phyloP scores from a whole-genome alignment of 2,888 invertebrate genomes.

The Leptura quadrifasciata region DNA sequence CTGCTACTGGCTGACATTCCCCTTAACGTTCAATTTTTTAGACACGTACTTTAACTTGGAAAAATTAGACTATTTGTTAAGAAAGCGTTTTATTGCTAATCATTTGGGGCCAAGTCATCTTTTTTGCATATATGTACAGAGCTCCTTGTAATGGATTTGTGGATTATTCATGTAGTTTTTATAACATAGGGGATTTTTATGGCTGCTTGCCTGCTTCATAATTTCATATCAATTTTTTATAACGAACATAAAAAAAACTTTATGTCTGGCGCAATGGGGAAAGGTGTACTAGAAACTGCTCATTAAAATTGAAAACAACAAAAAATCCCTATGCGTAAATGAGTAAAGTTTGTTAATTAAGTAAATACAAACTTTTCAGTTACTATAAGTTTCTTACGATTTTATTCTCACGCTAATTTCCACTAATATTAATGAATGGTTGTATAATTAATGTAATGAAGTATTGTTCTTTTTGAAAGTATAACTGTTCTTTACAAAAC shows the following conservation, averaged over 20 bases:
- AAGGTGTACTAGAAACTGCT: constrained; percentile 9
- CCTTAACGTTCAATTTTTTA: constrained; percentile 55
- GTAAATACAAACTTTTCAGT: not conserved
- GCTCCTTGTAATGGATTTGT: constrained; percentile 14
- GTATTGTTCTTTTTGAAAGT: not conserved
- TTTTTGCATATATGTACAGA: not conserved
- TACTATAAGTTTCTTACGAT: not conserved
- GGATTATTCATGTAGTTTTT: constrained; percentile 23
- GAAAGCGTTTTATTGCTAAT: constrained; percentile 47
- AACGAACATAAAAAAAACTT: constrained; percentile 15
- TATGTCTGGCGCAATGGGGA: not conserved
- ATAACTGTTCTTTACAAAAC: not conserved
- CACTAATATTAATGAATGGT: not conserved
- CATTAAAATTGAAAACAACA: not conserved
- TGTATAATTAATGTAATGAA: not conserved
- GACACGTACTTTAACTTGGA: constrained; percentile 56
- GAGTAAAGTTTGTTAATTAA: constrained; percentile 1
- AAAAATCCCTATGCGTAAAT: not conserved
- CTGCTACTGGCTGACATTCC: constrained; percentile 50
- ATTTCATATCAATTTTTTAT: constrained; percentile 22
- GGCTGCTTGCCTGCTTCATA: not conserved
- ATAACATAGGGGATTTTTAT: constrained; percentile 8
- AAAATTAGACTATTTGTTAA: constrained; percentile 49
- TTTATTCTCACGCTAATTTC: not conserved
- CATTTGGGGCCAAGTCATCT: constrained; percentile 33